These are phyloP conservation scores for Conus canariensis DNA, from an alignment of 2,888 invertebrate species.

Conservation along the genomic window DNA sequence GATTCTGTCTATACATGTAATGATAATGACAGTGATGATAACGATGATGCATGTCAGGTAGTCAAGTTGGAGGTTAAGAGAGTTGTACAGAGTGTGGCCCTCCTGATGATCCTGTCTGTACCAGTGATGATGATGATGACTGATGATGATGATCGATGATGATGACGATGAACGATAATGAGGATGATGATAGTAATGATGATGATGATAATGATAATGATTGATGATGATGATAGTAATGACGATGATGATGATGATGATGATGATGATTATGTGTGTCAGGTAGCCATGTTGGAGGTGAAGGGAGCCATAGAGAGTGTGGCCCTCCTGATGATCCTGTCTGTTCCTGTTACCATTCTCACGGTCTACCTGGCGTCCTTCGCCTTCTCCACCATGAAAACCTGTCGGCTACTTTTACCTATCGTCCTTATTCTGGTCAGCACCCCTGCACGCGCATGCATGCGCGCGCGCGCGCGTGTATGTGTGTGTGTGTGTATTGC, in stretches of 20 bases:
- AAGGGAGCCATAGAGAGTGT: constrained; percentile 16
- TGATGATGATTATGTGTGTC: not conserved
- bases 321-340: constrained; percentile 37
- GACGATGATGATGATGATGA: too few species aligned
- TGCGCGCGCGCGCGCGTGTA: too few species aligned
- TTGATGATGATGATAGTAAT: too few species aligned
- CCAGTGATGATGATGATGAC: not conserved
- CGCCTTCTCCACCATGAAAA: not conserved
- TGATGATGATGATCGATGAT: too few species aligned
- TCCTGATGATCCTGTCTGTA: too few species aligned
- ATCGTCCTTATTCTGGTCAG: constrained; percentile 15
- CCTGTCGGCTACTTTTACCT: constrained; percentile 14
- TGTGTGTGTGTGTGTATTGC: too few species aligned
- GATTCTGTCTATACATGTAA: too few species aligned
- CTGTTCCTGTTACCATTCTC: constrained; percentile 21
- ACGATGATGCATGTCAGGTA: not conserved
- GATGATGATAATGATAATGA: too few species aligned
- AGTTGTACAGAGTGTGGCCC: not conserved
- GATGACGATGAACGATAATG: too few species aligned
- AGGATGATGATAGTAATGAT: too few species aligned
- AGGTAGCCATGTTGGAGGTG: constrained; percentile 23
- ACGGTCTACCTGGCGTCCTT: constrained; percentile 28
- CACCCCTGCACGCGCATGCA: not conserved
- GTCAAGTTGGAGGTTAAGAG: constrained; percentile 7
- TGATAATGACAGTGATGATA: too few species aligned